Evolutionary conservation across 2,113 vertebrate genomes (phyloP), one percentile per base, ranked within the genome.

Genomic region (Bubo bubo): DNA sequence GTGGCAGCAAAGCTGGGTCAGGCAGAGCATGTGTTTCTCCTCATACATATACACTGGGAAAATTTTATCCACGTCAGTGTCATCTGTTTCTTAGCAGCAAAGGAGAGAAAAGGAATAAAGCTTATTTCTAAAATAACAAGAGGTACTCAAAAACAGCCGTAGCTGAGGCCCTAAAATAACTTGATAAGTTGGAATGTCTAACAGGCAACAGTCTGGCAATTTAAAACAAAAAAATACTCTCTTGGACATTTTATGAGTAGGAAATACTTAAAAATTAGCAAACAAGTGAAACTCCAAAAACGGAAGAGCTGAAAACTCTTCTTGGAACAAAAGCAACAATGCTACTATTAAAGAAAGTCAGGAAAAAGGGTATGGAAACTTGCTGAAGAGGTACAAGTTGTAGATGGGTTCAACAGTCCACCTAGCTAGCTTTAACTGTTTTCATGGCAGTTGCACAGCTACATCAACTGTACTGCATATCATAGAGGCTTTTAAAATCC

Each of bases 61-160:
- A 83, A 74, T 35, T 53, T 58, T 55, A n/a, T 81, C 56, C 10
- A 9, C 73, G 76, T 60, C 60, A 49, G 14, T 63, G 43, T 76
- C 45, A 72, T 64, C 52, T 76, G 73, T 79, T 94, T 92, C 68
- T 93, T 89, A 72, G 45, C 80, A 86, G 70, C 49, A 93, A 79
- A 45, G 41, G 35, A 86, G 39, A 76, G 67, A 68, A 90, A 74
- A 72, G 55, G 21, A 95, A 68, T 52, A 80, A 12, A 37, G 39
- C 20, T 86, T 71, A 60, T 47, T 91, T 92, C 47, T 67, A 55
- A 79, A 89, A 77, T 75, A 74, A 45, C 56, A 75, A n/a, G 49
- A 86, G 47, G 6, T 73, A 55, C 39, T 83, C 56, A 93, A 83
- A 88, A 45, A 3, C 62, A 95, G 73, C 70, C 56, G 12, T 79